Conservation (phyloP, 2,113 vertebrate species). For the Larimichthys crocea region DNA sequence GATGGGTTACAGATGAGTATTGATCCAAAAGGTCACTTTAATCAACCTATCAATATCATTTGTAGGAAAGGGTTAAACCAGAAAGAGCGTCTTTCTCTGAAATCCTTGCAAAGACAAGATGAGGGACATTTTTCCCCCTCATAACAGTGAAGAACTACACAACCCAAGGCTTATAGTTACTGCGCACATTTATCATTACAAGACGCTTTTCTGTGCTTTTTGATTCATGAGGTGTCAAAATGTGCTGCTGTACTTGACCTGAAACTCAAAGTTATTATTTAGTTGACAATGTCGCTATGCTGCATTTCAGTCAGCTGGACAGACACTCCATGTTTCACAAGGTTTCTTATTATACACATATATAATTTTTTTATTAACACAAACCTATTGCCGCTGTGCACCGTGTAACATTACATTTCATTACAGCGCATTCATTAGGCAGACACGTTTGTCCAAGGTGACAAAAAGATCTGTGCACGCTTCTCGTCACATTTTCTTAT, state of each 20-base stretch:
- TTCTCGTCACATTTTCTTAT: neutral
- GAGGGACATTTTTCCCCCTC: neutral
- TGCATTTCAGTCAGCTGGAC: conserved; percentile 9
- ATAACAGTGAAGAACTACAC: neutral
- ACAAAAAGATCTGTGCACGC: neutral
- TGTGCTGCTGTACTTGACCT: conserved; percentile 10
- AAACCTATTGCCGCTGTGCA: no score
- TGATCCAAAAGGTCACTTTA: conserved; percentile 44
- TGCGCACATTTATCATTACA: neutral
- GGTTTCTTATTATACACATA: neutral
- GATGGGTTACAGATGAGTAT: conserved; percentile 19
- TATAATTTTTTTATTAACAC: no score
- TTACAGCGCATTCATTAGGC: neutral
- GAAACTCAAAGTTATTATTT: neutral
- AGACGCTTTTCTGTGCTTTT: neutral
- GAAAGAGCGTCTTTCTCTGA: neutral
- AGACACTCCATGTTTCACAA: neutral
- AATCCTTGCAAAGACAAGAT: conserved; percentile 11
- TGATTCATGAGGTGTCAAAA: conserved; percentile 18
- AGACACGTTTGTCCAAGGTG: neutral
- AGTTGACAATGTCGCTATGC: neutral
- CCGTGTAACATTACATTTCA: no score
- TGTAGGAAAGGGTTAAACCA: conserved; percentile 39
- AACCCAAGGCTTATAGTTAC: neutral
- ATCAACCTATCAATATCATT: conserved; percentile 49